phyloP scores from a whole-genome alignment of 2,888 invertebrate genomes.

The Odontomyia ornata region DNA sequence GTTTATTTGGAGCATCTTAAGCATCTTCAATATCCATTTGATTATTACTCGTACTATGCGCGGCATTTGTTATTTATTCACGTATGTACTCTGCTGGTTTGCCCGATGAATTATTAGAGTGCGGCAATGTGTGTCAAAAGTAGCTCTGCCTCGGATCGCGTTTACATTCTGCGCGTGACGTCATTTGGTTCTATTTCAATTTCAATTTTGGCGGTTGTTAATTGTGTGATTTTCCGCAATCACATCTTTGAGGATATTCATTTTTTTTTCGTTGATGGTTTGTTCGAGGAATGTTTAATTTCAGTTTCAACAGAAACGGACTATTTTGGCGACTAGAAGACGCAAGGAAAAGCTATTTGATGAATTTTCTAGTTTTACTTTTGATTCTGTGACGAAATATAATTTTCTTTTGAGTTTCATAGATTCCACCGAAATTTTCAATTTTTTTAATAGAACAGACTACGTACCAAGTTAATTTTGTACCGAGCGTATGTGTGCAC shows the following conservation, averaged over 20 bases:
- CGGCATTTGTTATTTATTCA: conserved; percentile 2
- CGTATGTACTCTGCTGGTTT: neutral
- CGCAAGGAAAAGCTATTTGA: neutral
- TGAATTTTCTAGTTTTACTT: neutral
- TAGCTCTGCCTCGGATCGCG: neutral
- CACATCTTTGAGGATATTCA: too few species aligned
- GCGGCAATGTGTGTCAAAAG: neutral
- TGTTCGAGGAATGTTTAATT: neutral
- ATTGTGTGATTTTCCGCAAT: conserved; percentile 35
- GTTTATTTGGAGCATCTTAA: too few species aligned
- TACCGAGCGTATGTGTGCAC: neutral
- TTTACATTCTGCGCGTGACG: neutral
- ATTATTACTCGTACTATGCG: neutral
- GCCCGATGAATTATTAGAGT: neutral
- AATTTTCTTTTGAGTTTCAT: neutral
- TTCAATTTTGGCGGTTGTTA: conserved; percentile 8
- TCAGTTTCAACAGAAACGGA: neutral
- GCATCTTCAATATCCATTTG: too few species aligned
- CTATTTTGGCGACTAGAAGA: neutral
- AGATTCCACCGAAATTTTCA: neutral
- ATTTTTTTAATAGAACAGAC: neutral
- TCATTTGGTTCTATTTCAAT: conserved; percentile 15
- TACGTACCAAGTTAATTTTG: conserved; percentile 1
- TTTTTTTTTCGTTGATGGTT: too few species aligned
- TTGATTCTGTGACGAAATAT: neutral